These are phyloP conservation scores for Hemiscyllium ocellatum DNA, from an alignment of 2,113 vertebrate species.

Conservation along the genomic window DNA sequence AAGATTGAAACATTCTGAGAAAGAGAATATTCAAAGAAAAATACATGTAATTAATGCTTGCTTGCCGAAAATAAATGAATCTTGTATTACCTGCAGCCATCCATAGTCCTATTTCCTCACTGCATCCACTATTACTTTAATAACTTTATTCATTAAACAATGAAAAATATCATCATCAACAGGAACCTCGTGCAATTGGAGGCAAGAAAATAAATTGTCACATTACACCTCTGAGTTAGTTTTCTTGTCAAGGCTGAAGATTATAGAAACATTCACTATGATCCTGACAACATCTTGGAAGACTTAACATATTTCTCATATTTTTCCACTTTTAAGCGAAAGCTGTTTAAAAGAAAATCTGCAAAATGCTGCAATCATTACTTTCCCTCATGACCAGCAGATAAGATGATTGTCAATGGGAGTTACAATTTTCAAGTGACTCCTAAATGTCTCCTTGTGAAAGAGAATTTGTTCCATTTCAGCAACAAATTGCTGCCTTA, in stretches of 20 bases:
- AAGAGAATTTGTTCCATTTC: neutral
- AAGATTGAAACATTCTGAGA: neutral
- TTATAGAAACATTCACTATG: neutral
- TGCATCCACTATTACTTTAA: neutral
- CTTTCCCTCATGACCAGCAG: neutral
- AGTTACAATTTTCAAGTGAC: neutral
- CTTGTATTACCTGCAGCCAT: neutral
- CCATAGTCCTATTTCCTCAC: neutral
- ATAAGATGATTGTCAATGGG: neutral
- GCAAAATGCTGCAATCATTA: neutral
- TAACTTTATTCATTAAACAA: neutral
- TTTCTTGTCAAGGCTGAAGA: neutral
- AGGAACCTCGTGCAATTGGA: neutral
- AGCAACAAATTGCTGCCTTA: neutral
- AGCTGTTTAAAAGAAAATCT: neutral
- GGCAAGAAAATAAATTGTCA: slow-evolving; percentile 14
- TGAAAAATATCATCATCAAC: neutral
- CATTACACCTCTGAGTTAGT: slow-evolving; percentile 18
- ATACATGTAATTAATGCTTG: slow-evolving; percentile 8
- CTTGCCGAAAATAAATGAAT: neutral
- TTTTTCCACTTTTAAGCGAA: neutral
- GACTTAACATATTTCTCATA: neutral
- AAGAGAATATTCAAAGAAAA: neutral
- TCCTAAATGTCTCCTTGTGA: neutral
- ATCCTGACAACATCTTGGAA: neutral